These are phyloP conservation scores for Torymus tubicola DNA, from an alignment of 2,888 invertebrate genomes.

Conservation along the genomic window DNA sequence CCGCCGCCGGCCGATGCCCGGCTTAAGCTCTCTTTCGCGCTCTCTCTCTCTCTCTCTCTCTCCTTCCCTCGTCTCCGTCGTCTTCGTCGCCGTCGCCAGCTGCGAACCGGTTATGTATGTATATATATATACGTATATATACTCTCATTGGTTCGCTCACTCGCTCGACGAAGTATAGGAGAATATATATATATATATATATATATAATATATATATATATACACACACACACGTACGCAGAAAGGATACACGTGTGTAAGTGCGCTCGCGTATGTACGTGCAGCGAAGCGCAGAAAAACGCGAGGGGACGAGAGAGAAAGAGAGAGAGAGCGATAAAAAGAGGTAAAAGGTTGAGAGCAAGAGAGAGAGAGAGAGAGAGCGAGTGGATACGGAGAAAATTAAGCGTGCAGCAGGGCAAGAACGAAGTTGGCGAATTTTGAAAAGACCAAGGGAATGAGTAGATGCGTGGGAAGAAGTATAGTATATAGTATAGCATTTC, in stretches of 20 bases:
- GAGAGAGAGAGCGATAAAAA: slow-evolving; percentile 43
- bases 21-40: slow-evolving; percentile 61
- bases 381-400: slow-evolving; percentile 9
- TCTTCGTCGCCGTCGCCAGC: slow-evolving; percentile 67
- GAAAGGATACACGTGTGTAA: not conserved
- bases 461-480: no score
- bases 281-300: not conserved
- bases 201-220: no score
- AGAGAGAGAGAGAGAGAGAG: no score
- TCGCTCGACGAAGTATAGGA: not conserved
- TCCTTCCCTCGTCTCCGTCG: slow-evolving; percentile 56
- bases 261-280: no score
- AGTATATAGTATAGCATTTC: no score
- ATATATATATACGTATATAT: slow-evolving; percentile 53
- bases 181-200: not conserved
- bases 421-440: not conserved
- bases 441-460: no score
- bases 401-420: slow-evolving; percentile 11
- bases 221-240: no score
- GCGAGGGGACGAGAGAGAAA: slow-evolving; percentile 25
- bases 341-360: not conserved
- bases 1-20: slow-evolving; percentile 60
- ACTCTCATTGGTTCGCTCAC: slow-evolving; percentile 42
- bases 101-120: slow-evolving; percentile 73
- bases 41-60: slow-evolving; percentile 57